Evolutionary conservation across 1,140 invertebrate genomes (phyloP), one percentile per base, ranked within the genome.

Genomic region (Cydia fagiglandana): DNA sequence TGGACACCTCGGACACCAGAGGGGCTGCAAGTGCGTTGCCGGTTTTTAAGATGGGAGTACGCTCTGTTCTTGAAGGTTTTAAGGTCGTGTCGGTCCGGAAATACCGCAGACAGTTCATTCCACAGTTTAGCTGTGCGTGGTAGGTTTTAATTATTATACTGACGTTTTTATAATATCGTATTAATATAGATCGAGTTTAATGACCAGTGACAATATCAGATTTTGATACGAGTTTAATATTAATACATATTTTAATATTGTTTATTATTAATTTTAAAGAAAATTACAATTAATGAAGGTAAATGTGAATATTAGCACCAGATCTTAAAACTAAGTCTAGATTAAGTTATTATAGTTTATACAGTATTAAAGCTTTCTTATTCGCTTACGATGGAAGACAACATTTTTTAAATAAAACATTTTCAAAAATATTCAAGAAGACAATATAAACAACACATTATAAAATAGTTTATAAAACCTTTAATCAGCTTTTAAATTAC

Each of bases 331-430:
- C 77, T 85, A 84, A 81, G 75, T 82, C 84, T 88, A 87, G 30
- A 70, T 38, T 70, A 45, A 70, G 66, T 70, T 70, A 68, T 68
- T 38, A 66, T 66, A 64, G 12, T 64, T 64, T 64, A 28, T 68
- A 45, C 5, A 45, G 17, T 79, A 86, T 90, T 90, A 90, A 90
- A 90, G 87, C 88, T 90, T 83, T 79, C 84, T 81, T 83, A 83
- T 81, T 83, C 79, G 83, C 78, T 87, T 84, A 86, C 79, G 80
- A 77, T 85, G 86, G 87, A 89, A 89, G 86, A 90, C 47, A 7
- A 38, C 85, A 74, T 81, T 74, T 80, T 61, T 9, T 20, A 61
- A 3, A 61, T 24, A 61, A 61, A 61, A 24, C 17, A 61, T 17
- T 15, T 13, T n/a, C n/a, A 15, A 50, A 15, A 15, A 50, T 50